Conservation (phyloP, 2,888 invertebrate genomes). For the Caenorhabditis sp. region DNA sequence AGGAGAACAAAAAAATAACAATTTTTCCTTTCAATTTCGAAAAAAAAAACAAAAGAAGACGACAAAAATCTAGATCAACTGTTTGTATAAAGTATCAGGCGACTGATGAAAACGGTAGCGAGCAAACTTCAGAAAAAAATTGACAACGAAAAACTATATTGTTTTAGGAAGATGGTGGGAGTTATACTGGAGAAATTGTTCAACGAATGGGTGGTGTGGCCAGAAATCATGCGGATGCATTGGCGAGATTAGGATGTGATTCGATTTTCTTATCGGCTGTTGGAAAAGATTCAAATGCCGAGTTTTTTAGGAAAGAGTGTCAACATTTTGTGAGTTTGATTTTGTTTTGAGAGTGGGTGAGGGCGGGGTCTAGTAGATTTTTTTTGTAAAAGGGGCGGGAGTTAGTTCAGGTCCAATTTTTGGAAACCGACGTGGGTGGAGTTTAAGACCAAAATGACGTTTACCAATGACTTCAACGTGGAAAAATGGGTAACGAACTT, state of each 20-base stretch:
- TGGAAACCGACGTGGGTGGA: no score
- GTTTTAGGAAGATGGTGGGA: conserved; percentile 82
- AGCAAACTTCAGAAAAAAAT: conserved; percentile 6
- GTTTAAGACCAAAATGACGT: no score
- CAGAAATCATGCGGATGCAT: conserved; percentile 87
- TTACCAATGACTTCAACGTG: no score
- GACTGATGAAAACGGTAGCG: neutral
- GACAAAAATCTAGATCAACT: neutral
- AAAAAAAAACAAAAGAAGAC: neutral
- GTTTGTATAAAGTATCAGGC: conserved; percentile 1
- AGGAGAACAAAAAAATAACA: neutral
- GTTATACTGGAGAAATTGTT: conserved; percentile 78
- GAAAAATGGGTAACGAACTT: no score
- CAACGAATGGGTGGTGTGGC: conserved; percentile 87
- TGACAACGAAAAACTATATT: neutral
- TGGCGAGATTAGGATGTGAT: conserved; percentile 74
- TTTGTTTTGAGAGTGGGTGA: neutral
- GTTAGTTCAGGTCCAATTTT: neutral
- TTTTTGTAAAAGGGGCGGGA: neutral
- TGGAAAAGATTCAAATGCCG: conserved; percentile 78
- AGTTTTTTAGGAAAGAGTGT: conserved; percentile 39
- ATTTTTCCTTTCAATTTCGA: neutral
- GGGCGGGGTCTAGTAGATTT: neutral
- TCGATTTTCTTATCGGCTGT: conserved; percentile 79
- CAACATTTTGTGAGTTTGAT: conserved; percentile 34